Evolutionary conservation across 2,888 invertebrate genomes (phyloP), one percentile per base, ranked within the genome.

Genomic region (Drosophila robusta): DNA sequence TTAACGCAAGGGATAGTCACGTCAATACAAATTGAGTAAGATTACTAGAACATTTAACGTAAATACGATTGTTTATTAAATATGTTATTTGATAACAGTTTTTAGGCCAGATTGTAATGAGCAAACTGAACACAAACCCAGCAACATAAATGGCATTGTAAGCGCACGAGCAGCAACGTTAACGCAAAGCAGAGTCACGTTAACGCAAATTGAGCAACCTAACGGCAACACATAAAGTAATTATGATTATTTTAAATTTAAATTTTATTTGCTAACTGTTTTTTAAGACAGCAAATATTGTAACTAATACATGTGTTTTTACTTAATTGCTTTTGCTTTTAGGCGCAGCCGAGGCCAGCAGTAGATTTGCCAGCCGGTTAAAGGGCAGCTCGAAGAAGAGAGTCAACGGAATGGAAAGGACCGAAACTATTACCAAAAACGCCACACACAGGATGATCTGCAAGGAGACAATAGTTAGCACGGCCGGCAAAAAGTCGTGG

Each of bases 371-470:
- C 6, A 80, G 18, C 1, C 79, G 39, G 14, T 54, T 66, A n/a
- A 57, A 56, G 1, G 79, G 79, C 18, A 76, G 22, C 41, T 80
- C 82, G 14, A 73, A 52, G 14, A 82, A 42, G 12, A 82, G 39
- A 4, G 80, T 76, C 9, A 69, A 11, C 5, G 26, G 50, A 7
- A 66, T 14, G 1, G 79, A 41, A 26, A 63, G 0, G 0, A 66
- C 5, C 12, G 63, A 50, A 16, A 51, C 44, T 6, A 76, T 22
- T 6, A 57, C 29, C 8, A 58, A 34, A 3, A 14, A 6, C 4
- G 55, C 62, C 4, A 73, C 46, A 0, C 22, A 22, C 1, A 82
- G 3, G 2, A 68, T 34, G 14, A 62, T 2, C 79, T 80, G 57
- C 3, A 75, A 55, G 1, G 9, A 45, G 5, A 50, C 1, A 2